Conservation (phyloP, 2,113 vertebrate genomes). For the Sander lucioperca region DNA sequence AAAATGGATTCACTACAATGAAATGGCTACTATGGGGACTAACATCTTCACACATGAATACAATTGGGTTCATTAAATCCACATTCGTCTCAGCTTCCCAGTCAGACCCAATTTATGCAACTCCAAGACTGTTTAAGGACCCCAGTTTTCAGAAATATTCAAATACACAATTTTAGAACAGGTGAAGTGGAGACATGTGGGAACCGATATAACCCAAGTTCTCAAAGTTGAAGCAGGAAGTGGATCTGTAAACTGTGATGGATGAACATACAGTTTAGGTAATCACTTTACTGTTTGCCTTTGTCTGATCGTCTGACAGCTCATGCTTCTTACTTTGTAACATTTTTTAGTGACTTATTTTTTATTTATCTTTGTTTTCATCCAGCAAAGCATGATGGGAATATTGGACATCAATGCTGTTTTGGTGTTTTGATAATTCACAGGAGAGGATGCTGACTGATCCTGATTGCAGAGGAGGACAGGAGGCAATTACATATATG, state of each 20-base stretch:
- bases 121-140: no score
- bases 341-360: background rate
- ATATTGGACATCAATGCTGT: slow-evolving; percentile 10
- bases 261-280: background rate
- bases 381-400: background rate
- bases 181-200: no score
- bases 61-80: no score
- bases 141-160: no score
- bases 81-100: no score
- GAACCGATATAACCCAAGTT: no score
- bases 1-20: no score
- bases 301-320: background rate
- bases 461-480: background rate
- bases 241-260: background rate
- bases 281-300: background rate
- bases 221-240: background rate
- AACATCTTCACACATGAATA: no score
- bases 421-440: background rate
- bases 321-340: background rate
- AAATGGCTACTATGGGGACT: no score
- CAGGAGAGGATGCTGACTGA: slow-evolving; percentile 12
- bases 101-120: no score
- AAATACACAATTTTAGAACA: no score
- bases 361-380: background rate
- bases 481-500: background rate